phyloP scores from a whole-genome alignment of 2,113 vertebrate genomes.

The Zosterops pallidus region DNA sequence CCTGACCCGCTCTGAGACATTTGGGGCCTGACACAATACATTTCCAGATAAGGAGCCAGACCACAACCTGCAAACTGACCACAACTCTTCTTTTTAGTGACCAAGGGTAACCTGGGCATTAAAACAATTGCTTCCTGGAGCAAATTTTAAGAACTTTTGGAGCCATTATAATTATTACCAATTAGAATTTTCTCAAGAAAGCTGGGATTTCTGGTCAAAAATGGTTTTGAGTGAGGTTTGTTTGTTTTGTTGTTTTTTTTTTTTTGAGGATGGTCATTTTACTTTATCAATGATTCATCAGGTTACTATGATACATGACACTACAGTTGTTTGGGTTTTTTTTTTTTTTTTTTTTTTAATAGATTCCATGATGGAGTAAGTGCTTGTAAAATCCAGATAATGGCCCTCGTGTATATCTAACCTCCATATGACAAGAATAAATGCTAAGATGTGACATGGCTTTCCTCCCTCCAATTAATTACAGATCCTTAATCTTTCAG shows the following conservation, averaged over 20 bases:
- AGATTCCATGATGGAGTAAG: background rate
- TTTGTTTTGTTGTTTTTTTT: background rate
- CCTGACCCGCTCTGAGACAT: background rate
- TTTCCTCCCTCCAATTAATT: background rate
- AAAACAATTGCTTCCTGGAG: background rate
- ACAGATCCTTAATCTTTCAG: background rate
- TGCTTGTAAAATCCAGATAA: background rate
- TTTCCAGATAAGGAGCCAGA: background rate
- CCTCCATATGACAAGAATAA: background rate
- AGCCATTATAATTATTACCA: background rate
- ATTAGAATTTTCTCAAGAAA: background rate
- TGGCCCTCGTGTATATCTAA: background rate
- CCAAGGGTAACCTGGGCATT: background rate
- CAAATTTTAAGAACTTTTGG: background rate
- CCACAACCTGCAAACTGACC: background rate
- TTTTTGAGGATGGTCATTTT: background rate
- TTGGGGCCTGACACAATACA: fast-evolving
- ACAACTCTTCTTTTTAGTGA: background rate
- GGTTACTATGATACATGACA: background rate
- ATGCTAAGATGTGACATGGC: background rate
- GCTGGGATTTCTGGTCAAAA: background rate
- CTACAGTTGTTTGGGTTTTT: fast-evolving
- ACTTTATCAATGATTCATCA: background rate
- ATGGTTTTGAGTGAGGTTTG: background rate
- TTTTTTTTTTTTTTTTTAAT: fast-evolving